These are phyloP conservation scores for Mayetiola destructor DNA, from an alignment of 2,888 invertebrate genomes.

Conservation along the genomic window DNA sequence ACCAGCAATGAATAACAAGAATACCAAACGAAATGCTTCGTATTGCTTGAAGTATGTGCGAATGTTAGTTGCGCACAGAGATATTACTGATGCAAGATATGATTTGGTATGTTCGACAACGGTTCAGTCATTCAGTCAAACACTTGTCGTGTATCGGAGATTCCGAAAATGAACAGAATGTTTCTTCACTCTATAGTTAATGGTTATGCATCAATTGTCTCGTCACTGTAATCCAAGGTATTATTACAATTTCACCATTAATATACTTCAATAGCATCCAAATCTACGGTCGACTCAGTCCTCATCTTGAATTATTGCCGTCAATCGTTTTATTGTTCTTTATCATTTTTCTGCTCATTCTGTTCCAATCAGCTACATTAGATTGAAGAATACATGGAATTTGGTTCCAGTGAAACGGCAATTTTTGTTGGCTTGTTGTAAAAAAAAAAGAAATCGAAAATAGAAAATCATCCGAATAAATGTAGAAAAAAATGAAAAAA, in stretches of 20 bases:
- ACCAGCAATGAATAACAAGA: neutral
- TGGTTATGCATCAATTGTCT: slow-evolving; percentile 11
- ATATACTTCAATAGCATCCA: neutral
- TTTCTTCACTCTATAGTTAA: neutral
- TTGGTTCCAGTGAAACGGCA: too few species aligned
- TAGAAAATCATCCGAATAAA: too few species aligned
- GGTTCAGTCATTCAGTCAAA: too few species aligned
- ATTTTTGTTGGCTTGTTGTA: too few species aligned
- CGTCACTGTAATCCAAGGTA: neutral
- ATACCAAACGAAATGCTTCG: neutral
- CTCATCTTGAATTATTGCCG: neutral
- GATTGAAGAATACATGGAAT: too few species aligned
- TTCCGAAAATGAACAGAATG: neutral
- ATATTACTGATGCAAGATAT: neutral
- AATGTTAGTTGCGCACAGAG: neutral
- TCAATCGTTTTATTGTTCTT: neutral
- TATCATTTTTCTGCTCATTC: too few species aligned
- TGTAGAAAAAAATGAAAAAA: too few species aligned
- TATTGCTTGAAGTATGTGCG: neutral
- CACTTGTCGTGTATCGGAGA: neutral
- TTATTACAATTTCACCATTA: neutral
- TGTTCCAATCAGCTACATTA: too few species aligned
- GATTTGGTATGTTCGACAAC: too few species aligned
- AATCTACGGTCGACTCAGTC: slow-evolving; percentile 4
- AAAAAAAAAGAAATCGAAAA: too few species aligned